phyloP scores from a whole-genome alignment of 2,113 vertebrate species.

The Nycticryphes semicollaris region DNA sequence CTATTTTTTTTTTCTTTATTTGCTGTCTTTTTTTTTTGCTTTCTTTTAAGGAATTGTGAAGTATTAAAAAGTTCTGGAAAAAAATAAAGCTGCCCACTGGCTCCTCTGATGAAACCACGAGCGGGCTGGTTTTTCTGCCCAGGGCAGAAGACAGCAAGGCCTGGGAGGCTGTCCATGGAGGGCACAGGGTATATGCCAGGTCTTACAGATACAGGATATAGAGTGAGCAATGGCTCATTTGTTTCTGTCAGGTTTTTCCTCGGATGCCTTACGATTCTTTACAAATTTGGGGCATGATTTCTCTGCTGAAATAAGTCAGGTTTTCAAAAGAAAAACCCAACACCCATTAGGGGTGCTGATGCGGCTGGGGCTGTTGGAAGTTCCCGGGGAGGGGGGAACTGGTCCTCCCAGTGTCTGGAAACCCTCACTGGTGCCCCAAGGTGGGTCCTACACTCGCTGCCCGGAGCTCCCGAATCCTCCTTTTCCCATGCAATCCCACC shows the following conservation, averaged over 20 bases:
- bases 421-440: fast-evolving
- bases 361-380: fast-evolving
- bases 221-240: fast-evolving
- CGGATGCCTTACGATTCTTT: not conserved
- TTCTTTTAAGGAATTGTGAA: not conserved
- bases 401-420: no score
- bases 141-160: not conserved
- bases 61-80: not conserved
- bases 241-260: not conserved
- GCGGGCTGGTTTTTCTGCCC: not conserved
- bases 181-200: fast-evolving
- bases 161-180: not conserved
- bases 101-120: not conserved
- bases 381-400: fast-evolving
- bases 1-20: not conserved
- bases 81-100: not conserved
- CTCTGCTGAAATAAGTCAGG: not conserved
- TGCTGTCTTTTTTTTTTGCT: no score
- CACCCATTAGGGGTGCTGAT: not conserved
- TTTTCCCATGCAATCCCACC: fast-evolving
- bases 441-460: not conserved
- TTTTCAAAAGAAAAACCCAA: not conserved
- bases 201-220: fast-evolving
- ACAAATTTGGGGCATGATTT: not conserved
- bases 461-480: fast-evolving